Conservation (phyloP, 1,140 invertebrate species). For the Mizuhopecten yessoensis region DNA sequence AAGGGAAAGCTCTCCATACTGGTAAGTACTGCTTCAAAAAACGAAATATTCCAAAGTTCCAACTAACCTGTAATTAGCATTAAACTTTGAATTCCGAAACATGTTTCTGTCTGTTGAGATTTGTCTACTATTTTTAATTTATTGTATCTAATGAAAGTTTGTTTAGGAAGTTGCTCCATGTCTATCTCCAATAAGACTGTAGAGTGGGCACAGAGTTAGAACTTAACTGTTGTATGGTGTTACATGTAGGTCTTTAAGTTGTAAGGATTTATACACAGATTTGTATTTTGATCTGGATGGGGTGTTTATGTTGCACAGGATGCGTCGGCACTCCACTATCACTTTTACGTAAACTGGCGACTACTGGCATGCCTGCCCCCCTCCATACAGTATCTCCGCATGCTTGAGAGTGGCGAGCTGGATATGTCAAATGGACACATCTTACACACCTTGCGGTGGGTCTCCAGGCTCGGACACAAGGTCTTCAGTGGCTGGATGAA, state of each 20-base stretch:
- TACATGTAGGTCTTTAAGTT: too few relatives aligned
- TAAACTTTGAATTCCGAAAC: too few relatives aligned
- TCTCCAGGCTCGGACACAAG: constrained; percentile 89
- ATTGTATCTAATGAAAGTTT: not conserved
- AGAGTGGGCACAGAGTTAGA: not conserved
- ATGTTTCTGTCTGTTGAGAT: not conserved
- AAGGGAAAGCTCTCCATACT: constrained; percentile 79
- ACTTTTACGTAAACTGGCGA: constrained; percentile 93
- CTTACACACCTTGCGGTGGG: constrained; percentile 90
- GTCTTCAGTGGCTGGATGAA: constrained; percentile 89
- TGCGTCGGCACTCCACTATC: constrained; percentile 94
- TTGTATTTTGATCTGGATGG: too few relatives aligned
- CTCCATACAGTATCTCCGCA: constrained; percentile 93
- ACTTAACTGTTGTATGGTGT: too few relatives aligned
- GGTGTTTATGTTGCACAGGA: constrained; percentile 83
- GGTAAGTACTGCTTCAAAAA: constrained; percentile 66
- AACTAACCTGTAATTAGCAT: too few relatives aligned
- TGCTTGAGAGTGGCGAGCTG: constrained; percentile 86
- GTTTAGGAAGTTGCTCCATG: too few relatives aligned
- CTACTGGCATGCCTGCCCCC: constrained; percentile 92
- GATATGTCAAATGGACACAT: constrained; percentile 85
- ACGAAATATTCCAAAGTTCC: too few relatives aligned
- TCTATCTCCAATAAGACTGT: not conserved
- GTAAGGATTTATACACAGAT: too few relatives aligned
- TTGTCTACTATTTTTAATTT: constrained; percentile 41